Percentiles rank a stretch among this genome's conserved stretches.
Conservation (phyloP, 2,888 invertebrate species). For the Phania funesta region DNA sequence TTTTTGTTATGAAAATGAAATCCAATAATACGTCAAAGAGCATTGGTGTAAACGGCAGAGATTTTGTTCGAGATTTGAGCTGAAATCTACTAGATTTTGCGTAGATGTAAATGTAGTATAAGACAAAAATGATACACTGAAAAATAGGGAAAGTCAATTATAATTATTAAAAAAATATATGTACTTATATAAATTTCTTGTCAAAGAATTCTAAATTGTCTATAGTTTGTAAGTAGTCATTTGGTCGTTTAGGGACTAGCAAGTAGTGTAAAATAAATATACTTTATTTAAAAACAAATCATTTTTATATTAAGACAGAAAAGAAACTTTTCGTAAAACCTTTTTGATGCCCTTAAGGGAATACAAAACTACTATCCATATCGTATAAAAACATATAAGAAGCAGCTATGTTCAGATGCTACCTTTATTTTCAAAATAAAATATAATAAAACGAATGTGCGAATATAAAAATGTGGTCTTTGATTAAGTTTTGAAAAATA, state of each 20-base stretch:
- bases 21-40: too few species aligned
- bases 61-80: too few species aligned
- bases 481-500: background rate
- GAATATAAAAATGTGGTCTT: background rate
- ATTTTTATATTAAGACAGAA: constrained; percentile 4
- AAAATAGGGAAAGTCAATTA: constrained; percentile 54
- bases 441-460: background rate
- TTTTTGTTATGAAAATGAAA: too few species aligned
- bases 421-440: constrained; percentile 22
- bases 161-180: constrained; percentile 32
- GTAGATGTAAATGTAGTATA: too few species aligned
- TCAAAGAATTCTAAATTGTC: constrained; percentile 21
- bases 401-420: constrained; percentile 26
- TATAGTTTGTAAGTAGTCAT: constrained; percentile 35
- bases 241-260: constrained; percentile 63
- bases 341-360: constrained; percentile 13
- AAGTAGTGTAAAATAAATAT: constrained; percentile 42
- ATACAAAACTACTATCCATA: constrained; percentile 14
- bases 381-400: background rate
- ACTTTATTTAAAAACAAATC: constrained; percentile 53
- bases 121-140: background rate
- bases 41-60: too few species aligned
- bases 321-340: constrained; percentile 50
- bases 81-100: too few species aligned
- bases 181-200: too few species aligned